Conservation (phyloP, 2,113 vertebrate genomes). For the Acrocephalus arundinaceus region DNA sequence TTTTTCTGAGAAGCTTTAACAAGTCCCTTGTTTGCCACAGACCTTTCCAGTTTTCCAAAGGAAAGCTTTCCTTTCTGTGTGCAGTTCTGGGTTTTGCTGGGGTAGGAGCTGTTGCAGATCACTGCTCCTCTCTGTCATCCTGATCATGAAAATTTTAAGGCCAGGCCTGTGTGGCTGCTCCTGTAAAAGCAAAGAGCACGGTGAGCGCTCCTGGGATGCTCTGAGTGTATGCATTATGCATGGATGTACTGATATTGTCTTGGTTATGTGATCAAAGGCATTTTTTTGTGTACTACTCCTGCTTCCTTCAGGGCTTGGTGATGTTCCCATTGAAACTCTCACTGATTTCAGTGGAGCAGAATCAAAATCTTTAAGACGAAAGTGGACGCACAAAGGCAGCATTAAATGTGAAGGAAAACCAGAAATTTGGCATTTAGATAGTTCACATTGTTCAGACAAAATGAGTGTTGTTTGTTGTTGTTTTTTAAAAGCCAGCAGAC, state of each 20-base stretch:
- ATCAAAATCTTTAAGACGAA: not conserved
- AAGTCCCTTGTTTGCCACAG: not conserved
- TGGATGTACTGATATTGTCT: not conserved
- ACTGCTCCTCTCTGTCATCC: not conserved
- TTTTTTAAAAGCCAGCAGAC: not conserved
- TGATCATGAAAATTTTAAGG: conserved; percentile 27
- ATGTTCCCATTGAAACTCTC: not conserved
- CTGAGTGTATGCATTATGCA: not conserved
- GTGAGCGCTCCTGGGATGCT: not conserved
- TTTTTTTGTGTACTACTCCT: not conserved
- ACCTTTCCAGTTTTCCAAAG: not conserved
- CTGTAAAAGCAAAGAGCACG: not conserved
- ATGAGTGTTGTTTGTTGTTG: not conserved
- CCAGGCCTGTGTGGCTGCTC: not conserved
- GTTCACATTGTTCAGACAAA: not conserved
- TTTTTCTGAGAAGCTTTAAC: not conserved
- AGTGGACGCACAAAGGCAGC: not conserved
- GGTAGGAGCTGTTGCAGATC: not conserved
- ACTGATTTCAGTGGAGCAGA: not conserved
- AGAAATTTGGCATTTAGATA: not conserved
- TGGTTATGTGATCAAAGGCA: not conserved
- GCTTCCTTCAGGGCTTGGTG: not conserved
- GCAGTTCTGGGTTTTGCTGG: not conserved
- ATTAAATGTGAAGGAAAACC: not conserved
- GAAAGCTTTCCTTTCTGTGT: not conserved